These are phyloP conservation scores for Drosophila pseudotakahashii DNA, from an alignment of 2,888 invertebrate species.

Conservation along the genomic window DNA sequence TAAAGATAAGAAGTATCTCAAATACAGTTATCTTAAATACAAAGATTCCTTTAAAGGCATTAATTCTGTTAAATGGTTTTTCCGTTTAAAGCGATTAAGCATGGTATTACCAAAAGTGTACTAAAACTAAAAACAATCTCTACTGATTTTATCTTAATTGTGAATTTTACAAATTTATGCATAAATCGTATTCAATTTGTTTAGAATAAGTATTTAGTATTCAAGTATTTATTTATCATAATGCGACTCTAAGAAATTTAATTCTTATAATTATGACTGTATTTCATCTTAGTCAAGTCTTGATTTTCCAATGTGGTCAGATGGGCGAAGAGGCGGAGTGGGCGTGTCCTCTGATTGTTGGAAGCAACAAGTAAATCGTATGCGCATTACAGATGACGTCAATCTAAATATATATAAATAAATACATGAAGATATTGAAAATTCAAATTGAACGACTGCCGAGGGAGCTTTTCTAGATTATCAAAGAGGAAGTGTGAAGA, in stretches of 20 bases:
- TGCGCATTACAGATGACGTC: slow-evolving; percentile 75
- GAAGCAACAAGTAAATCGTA: slow-evolving; percentile 77
- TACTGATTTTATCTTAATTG: no score
- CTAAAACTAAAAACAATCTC: no score
- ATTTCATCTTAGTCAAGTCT: slow-evolving; percentile 28
- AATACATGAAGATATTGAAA: slow-evolving; percentile 48
- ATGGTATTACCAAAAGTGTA: no score
- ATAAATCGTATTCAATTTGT: no score
- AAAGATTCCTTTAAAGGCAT: no score
- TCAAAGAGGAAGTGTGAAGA: slow-evolving; percentile 33
- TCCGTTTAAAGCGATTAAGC: no score
- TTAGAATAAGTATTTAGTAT: no score
- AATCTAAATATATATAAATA: slow-evolving; percentile 50
- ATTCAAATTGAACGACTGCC: slow-evolving; percentile 74
- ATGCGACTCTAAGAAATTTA: not conserved
- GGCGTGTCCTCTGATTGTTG: slow-evolving; percentile 49
- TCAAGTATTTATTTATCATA: no score
- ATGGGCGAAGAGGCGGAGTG: slow-evolving; percentile 57
- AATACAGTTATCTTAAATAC: no score
- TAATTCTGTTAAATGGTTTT: no score
- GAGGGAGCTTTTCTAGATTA: slow-evolving; percentile 53
- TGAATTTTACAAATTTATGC: no score
- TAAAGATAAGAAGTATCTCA: no score
- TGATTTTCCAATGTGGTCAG: slow-evolving; percentile 59
- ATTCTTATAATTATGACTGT: slow-evolving; percentile 13